Evolutionary conservation across 2,888 invertebrate genomes (phyloP).

Genomic region (Agrochola circellaris): DNA sequence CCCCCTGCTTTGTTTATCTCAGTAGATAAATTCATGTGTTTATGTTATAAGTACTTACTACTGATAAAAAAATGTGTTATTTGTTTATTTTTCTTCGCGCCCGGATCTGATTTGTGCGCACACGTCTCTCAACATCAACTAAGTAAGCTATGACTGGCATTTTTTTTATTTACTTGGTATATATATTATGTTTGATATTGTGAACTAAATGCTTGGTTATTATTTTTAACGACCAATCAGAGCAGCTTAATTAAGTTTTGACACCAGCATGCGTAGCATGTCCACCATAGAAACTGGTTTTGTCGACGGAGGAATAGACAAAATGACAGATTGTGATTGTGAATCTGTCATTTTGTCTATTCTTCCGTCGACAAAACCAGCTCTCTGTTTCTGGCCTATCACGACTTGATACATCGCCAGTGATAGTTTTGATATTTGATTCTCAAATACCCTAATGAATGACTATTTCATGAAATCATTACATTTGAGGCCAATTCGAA

Average conservation of each 20-base stretch:
- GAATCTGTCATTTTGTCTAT: too few relatives aligned
- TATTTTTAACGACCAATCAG: neutral
- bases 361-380: too few relatives aligned
- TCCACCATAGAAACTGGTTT: too few relatives aligned
- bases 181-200: neutral
- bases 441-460: neutral
- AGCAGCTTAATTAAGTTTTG: neutral
- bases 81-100: constrained; percentile 20
- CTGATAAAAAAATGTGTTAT: constrained; percentile 40
- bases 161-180: neutral
- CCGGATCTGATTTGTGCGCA: constrained; percentile 5
- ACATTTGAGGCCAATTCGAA: neutral
- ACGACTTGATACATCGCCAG: neutral
- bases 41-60: constrained; percentile 20
- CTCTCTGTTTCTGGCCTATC: neutral
- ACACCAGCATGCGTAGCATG: neutral
- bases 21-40: constrained; percentile 40
- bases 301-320: too few relatives aligned
- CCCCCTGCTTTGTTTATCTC: constrained; percentile 46
- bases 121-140: neutral
- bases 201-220: neutral
- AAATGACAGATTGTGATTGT: too few relatives aligned
- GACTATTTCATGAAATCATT: neutral
- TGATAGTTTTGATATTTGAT: neutral
- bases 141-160: constrained; percentile 16